Evolutionary conservation across 23 tunicate genomes (phyloP).

Genomic region (Styela clava): DNA sequence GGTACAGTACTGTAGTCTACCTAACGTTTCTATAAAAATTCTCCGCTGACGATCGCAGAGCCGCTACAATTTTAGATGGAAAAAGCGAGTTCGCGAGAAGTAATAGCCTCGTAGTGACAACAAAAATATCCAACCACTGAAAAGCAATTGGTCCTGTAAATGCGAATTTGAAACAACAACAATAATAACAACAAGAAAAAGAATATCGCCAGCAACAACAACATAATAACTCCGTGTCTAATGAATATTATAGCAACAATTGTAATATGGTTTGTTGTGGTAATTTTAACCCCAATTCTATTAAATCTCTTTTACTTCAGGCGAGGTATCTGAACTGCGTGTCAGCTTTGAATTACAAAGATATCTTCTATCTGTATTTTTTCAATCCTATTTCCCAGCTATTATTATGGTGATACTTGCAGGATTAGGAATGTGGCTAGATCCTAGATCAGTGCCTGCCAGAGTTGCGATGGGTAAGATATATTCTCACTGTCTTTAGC

Average conservation of each 20-base stretch:
- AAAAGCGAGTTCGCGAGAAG: no score
- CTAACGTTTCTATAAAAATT: no score
- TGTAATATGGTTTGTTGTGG: not conserved
- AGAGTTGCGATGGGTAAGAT: constrained; percentile 87
- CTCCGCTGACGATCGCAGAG: no score
- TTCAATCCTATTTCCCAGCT: constrained; percentile 93
- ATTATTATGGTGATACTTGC: constrained; percentile 90
- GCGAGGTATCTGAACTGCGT: constrained; percentile 45
- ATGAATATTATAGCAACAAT: not conserved
- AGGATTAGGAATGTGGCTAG: constrained; percentile 92
- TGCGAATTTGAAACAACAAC: not conserved
- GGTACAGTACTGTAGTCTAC: no score
- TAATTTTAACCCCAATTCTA: not conserved
- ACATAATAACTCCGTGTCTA: not conserved
- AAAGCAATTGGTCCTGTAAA: no score
- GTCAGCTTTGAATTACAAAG: constrained; percentile 83
- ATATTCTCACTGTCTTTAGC: no score
- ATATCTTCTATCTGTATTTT: constrained; percentile 79
- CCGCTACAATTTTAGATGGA: no score
- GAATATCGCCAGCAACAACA: not conserved
- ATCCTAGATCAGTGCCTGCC: constrained; percentile 93
- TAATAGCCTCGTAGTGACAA: no score
- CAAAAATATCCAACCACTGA: no score
- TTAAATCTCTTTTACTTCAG: constrained; percentile 4
- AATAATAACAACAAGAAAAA: not conserved